phyloP scores from a whole-genome alignment of 2,797 vertebrate genomes.

The Nannoperca australis region DNA sequence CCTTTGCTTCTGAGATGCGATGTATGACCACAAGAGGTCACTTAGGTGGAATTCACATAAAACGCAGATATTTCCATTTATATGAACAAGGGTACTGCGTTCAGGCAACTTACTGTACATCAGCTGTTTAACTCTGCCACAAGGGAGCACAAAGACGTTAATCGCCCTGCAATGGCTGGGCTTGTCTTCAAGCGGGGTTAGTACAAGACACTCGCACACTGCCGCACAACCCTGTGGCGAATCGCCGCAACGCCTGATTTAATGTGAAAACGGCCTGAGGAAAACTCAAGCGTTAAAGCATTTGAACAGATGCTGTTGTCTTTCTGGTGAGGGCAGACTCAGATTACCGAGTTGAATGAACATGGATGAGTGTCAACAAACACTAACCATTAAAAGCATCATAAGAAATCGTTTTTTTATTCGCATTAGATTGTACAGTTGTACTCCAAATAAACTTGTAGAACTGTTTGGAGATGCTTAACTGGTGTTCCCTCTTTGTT shows the following conservation, averaged over 20 bases:
- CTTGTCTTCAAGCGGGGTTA: no score
- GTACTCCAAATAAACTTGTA: not conserved
- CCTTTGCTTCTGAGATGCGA: not conserved
- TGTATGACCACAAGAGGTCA: not conserved
- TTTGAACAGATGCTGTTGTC: not conserved
- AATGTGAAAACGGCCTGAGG: no score
- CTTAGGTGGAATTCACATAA: no score
- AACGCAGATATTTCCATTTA: no score
- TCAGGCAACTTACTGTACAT: no score
- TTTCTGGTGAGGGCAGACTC: constrained; percentile 1
- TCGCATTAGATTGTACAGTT: not conserved
- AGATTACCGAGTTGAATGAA: not conserved
- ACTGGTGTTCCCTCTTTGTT: not conserved
- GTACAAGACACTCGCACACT: no score
- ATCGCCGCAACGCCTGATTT: no score
- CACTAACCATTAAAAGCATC: not conserved
- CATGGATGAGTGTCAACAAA: not conserved
- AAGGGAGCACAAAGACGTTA: no score
- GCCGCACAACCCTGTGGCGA: no score
- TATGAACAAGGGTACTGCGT: no score
- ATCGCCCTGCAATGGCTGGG: no score
- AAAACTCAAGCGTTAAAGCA: not conserved
- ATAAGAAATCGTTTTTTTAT: not conserved
- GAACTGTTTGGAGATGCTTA: not conserved
- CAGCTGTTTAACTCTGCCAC: no score